Conservation (phyloP, 2,888 invertebrate species). For the Trachelus stipa region DNA sequence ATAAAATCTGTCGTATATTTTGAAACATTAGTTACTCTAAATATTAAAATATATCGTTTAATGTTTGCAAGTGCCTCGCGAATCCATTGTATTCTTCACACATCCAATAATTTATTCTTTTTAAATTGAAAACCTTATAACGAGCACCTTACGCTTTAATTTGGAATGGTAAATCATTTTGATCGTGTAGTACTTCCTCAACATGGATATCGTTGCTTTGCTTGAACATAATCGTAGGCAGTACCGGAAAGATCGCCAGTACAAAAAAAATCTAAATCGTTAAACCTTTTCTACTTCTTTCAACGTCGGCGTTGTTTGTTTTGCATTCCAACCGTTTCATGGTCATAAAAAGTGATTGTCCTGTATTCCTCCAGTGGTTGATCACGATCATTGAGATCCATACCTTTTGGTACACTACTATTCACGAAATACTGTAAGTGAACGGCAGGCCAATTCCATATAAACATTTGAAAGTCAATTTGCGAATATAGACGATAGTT, state of each 20-base stretch:
- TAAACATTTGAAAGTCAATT: slow-evolving; percentile 68
- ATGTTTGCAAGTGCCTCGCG: no score
- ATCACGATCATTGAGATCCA: slow-evolving; percentile 34
- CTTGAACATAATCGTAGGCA: slow-evolving; percentile 51
- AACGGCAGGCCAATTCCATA: slow-evolving; percentile 64
- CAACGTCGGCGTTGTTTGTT: slow-evolving; percentile 43
- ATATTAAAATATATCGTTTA: no score
- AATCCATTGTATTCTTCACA: no score
- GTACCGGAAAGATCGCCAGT: slow-evolving; percentile 38
- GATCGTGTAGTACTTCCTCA: slow-evolving; percentile 38
- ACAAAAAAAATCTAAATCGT: slow-evolving; percentile 36
- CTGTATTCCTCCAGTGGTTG: slow-evolving; percentile 48
- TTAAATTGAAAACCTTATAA: no score
- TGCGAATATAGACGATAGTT: slow-evolving; percentile 29
- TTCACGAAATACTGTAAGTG: slow-evolving; percentile 67
- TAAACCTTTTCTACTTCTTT: slow-evolving; percentile 37
- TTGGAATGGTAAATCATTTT: no score
- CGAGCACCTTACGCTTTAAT: no score
- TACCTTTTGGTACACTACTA: slow-evolving; percentile 55
- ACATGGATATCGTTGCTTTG: slow-evolving; percentile 42
- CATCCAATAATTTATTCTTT: no score
- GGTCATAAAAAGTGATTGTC: slow-evolving; percentile 30
- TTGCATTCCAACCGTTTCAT: slow-evolving; percentile 54
- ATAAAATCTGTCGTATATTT: no score
- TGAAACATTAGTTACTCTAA: no score